Percentiles rank a stretch among this genome's conserved stretches.
These are phyloP conservation scores for Platyscelio sp. DNA, from an alignment of 2,888 invertebrate species.

Conservation along the genomic window DNA sequence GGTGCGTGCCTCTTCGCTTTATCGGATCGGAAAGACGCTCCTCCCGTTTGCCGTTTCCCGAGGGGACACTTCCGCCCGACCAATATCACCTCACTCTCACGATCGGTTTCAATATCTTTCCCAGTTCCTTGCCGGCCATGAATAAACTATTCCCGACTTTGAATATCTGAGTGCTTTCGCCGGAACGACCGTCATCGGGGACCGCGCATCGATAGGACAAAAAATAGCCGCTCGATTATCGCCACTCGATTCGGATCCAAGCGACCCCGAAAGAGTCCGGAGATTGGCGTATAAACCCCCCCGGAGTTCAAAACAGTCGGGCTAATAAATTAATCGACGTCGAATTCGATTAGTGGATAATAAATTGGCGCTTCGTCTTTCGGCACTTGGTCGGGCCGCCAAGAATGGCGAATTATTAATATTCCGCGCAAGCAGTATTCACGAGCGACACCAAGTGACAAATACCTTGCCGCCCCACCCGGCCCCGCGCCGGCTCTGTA, in stretches of 20 bases:
- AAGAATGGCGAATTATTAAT: conserved; percentile 82
- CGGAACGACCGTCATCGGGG: conserved; percentile 79
- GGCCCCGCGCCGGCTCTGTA: conserved; percentile 82
- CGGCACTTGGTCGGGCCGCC: conserved; percentile 81
- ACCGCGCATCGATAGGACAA: conserved; percentile 67
- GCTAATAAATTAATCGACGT: conserved; percentile 67
- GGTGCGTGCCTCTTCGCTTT: conserved; percentile 81
- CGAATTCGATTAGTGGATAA: conserved; percentile 82
- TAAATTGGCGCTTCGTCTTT: conserved; percentile 79
- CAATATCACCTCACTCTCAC: conserved; percentile 82
- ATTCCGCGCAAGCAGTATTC: conserved; percentile 80
- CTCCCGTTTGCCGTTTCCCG: conserved; percentile 83
- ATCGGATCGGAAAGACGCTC: conserved; percentile 82
- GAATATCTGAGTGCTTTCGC: conserved; percentile 83
- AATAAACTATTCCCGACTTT: conserved; percentile 85
- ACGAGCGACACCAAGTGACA: conserved; percentile 82
- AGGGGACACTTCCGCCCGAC: conserved; percentile 85
- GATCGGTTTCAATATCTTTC: conserved; percentile 85
- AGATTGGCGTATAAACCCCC: conserved; percentile 21
- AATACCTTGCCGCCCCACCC: conserved; percentile 80
- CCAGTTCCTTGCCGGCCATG: conserved; percentile 84
- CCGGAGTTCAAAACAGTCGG: background rate
- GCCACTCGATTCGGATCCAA: background rate
- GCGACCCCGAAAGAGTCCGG: background rate
- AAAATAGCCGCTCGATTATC: conserved; percentile 55